These are phyloP conservation scores for Scrobipalpa atriplicella DNA, from an alignment of 2,888 invertebrate genomes.

Conservation along the genomic window DNA sequence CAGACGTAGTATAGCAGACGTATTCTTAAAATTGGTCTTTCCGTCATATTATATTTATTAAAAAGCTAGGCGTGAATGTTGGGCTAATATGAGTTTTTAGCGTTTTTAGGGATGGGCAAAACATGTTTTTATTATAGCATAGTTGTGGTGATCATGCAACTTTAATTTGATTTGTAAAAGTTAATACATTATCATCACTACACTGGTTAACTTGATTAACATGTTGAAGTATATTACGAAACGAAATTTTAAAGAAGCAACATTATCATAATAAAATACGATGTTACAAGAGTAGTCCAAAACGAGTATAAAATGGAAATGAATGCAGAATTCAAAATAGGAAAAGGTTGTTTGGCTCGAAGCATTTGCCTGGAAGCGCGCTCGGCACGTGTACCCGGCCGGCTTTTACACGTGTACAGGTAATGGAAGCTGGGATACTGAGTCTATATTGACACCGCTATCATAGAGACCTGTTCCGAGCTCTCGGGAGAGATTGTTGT, in stretches of 20 bases:
- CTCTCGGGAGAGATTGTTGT: neutral
- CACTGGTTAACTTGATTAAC: conserved; percentile 21
- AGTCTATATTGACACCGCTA: conserved; percentile 8
- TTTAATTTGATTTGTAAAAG: conserved; percentile 6
- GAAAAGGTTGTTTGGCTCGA: conserved; percentile 7
- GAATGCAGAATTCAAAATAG: neutral
- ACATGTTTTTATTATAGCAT: neutral
- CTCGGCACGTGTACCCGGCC: conserved; percentile 21
- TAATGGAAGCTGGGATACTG: neutral
- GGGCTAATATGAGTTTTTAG: too few species aligned
- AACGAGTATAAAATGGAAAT: conserved; percentile 6
- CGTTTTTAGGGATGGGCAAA: too few species aligned
- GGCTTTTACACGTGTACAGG: conserved; percentile 16
- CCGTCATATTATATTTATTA: too few species aligned
- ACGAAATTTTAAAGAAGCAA: neutral
- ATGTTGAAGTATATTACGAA: neutral
- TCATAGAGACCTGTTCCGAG: conserved; percentile 6
- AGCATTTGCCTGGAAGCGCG: conserved; percentile 6
- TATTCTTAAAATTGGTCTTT: too few species aligned
- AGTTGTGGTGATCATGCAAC: neutral
- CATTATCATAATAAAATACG: conserved; percentile 5
- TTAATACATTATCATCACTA: conserved; percentile 20
- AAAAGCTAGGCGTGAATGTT: too few species aligned
- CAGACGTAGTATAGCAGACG: too few species aligned
- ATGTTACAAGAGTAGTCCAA: neutral